A percentile compares a stretch with the other conserved stretches of the same genome.
Conservation (phyloP, 2,888 invertebrate genomes). For the Hydrotaea cyrtoneurina region DNA sequence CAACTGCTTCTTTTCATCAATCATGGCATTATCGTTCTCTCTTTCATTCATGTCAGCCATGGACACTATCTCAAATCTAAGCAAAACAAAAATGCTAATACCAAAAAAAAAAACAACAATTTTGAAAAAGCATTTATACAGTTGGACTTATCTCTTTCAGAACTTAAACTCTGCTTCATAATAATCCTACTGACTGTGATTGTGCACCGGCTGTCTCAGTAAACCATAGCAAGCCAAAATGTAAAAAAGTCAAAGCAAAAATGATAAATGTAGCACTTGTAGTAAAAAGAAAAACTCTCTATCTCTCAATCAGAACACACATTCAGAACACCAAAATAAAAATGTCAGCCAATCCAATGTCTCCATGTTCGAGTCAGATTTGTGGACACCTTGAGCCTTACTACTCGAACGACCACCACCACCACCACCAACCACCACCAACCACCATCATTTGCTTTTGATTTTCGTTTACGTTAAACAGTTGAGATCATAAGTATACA, state of each 20-base stretch:
- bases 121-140: constrained; percentile 65
- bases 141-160: constrained; percentile 80
- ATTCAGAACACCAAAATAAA: constrained; percentile 46
- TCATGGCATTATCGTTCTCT: constrained; percentile 60
- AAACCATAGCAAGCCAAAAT: constrained; percentile 47
- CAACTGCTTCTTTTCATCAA: constrained; percentile 58
- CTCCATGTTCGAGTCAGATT: constrained; percentile 20
- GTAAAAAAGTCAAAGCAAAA: constrained; percentile 11
- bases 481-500: constrained; percentile 32
- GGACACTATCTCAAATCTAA: constrained; percentile 55
- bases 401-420: constrained; percentile 44
- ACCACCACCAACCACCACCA: constrained; percentile 21
- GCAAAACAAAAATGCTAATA: constrained; percentile 51
- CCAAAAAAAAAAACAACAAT: constrained; percentile 40
- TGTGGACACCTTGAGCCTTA: constrained; percentile 48
- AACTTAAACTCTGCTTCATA: constrained; percentile 78
- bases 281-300: constrained; percentile 25
- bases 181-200: constrained; percentile 77
- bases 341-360: constrained; percentile 54
- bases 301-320: constrained; percentile 36
- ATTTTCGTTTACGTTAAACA: constrained; percentile 26
- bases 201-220: constrained; percentile 77
- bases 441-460: constrained; percentile 22
- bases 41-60: constrained; percentile 67
- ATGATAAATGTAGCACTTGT: constrained; percentile 53